A percentile compares a stretch with the other conserved stretches of the same genome.
These are phyloP conservation scores for Oscheius sp. DNA, from an alignment of 1,140 invertebrate species.

Conservation along the genomic window DNA sequence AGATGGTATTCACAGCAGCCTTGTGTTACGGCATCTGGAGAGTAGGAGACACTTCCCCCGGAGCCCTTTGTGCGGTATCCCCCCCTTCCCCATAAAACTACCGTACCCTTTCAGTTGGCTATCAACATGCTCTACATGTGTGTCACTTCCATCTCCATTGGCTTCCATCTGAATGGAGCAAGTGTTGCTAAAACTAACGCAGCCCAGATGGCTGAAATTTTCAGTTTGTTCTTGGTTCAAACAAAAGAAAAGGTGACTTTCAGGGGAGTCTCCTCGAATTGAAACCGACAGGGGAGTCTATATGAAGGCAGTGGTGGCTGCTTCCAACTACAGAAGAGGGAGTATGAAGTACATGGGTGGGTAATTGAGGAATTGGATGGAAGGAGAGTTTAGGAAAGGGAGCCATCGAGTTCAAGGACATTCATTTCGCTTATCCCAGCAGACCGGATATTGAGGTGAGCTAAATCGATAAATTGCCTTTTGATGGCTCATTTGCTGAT, in stretches of 20 bases:
- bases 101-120: constrained; percentile 41
- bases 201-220: constrained; percentile 42
- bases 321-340: constrained; percentile 20
- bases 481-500: too few relatives aligned
- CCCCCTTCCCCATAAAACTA: background rate
- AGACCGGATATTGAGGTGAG: constrained; percentile 66
- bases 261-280: constrained; percentile 26
- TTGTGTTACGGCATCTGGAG: constrained; percentile 54
- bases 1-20: constrained; percentile 56
- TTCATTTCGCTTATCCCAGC: constrained; percentile 64
- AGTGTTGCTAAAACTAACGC: constrained; percentile 49
- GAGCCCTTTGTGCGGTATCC: constrained; percentile 47
- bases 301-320: constrained; percentile 5
- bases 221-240: background rate
- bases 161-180: constrained; percentile 58
- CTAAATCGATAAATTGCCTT: too few relatives aligned
- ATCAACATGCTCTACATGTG: constrained; percentile 60
- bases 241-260: background rate
- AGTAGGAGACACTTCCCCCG: constrained; percentile 51
- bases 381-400: constrained; percentile 34
- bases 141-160: constrained; percentile 56
- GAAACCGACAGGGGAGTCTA: constrained; percentile 20
- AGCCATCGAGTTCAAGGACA: constrained; percentile 63
- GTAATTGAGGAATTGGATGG: background rate
- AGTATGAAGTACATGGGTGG: constrained; percentile 32